Base-by-base conservation (phyloP, 2,888 invertebrate species). In the Macrosiphum euphorbiae region DNA sequence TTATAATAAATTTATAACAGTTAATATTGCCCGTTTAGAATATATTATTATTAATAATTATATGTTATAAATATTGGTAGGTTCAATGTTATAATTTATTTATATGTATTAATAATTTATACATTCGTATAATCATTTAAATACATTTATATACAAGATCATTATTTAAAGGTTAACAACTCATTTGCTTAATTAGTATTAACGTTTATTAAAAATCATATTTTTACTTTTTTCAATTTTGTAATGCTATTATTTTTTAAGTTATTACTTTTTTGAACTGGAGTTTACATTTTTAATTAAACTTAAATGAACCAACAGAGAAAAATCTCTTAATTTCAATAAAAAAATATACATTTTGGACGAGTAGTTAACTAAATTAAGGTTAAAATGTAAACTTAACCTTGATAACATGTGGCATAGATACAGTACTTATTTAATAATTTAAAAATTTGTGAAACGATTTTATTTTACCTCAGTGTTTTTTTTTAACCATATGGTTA, bases 381-480 rank as follows among this genome's bases (percentile, higher is more conserved):
- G 7, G n/a, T 67, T 67, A n/a, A 67, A 67, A n/a, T 67, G 1
- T 16, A n/a, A 35, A n/a, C 16, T n/a, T 4, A 16, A n/a, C n/a
- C 5, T n/a, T 67, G n/a, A 24, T 5, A 67, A 26, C 8, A 58
- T 8, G 1, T 26, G 35, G 7, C 35, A 35, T 78, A 20, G 8
- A 35, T 78, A 78, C 20, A 35, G 35, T 78, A 35, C 1, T 3
- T 35, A 35, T 26, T 78, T 8, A 78, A 78, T 20, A 20, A 35
- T 35, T 24, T 8, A 20, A 20, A 2, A 78, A 78, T 24, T 78
- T 78, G 35, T 78, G 20, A 90, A 67, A n/a, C 8, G 24, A 47
- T 87, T 41, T 61, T 92, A 47, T 87, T 41, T 61, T 92, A 92
- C 92, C 67, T 61, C 61, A 50, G 5, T 87, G 41, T 92, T 87